phyloP scores from a whole-genome alignment of 2,113 vertebrate genomes.

The Coreoperca whiteheadi region DNA sequence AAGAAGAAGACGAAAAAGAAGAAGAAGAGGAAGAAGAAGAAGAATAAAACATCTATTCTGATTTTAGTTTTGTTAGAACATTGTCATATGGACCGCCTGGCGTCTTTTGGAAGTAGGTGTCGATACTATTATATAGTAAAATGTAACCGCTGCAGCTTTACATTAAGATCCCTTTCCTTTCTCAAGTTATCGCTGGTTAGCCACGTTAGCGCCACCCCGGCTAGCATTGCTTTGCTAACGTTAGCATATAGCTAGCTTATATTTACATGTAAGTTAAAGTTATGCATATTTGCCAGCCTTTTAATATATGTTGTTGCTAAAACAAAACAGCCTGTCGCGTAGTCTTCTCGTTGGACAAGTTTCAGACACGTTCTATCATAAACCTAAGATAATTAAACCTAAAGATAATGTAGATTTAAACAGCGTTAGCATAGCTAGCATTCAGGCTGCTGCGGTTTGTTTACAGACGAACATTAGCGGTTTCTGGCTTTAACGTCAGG shows the following conservation, averaged over 20 bases:
- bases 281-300: neutral
- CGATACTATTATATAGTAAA: neutral
- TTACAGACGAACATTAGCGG: neutral
- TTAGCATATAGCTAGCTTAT: conserved; percentile 4
- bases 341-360: neutral
- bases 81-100: conserved; percentile 88
- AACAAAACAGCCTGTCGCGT: fast-evolving
- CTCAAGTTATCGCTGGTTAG: neutral
- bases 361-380: neutral
- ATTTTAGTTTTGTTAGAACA: conserved; percentile 7
- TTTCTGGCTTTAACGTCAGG: neutral
- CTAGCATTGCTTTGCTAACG: conserved; percentile 27
- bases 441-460: neutral
- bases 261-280: too few species aligned
- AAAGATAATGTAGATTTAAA: neutral
- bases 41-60: neutral
- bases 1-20: conserved; percentile 1
- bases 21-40: conserved; percentile 4
- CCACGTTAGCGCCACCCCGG: neutral
- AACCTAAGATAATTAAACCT: neutral
- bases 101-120: conserved; percentile 93
- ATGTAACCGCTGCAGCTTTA: neutral
- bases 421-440: neutral
- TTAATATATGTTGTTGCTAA: neutral
- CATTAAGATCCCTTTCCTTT: fast-evolving